Evolutionary conservation across 1,140 invertebrate genomes (phyloP), one percentile per base, ranked within the genome.

Genomic region (Liolophura sinensis): DNA sequence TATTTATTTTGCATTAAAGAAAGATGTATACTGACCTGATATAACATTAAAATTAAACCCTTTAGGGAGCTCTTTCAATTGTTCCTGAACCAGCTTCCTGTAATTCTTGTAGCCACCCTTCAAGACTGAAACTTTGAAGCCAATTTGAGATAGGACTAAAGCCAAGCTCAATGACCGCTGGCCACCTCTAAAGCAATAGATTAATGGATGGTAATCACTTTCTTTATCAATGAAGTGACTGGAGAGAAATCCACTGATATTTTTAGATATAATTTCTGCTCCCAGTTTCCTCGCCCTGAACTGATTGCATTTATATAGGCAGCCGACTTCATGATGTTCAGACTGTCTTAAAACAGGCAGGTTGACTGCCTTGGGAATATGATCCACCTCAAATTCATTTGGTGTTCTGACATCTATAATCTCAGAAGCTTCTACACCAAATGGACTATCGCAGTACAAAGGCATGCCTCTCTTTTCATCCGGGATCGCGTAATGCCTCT

Each of bases 181-280:
- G 58, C 73, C 73, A 55, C 73, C 73, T 49, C 70, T 54, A 65
- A 64, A 70, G 62, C 73, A 74, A 60, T 74, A 74, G 16, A 74
- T 52, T 22, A 74, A 31, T 22, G 73, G 73, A 9, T 18, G 52
- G 48, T 72, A 74, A 15, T 68, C 58, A 27, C 65, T 47, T 27
- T 52, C 55, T 69, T 74, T 74, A 40, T 63, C 46, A 16, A 47
- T 51, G 48, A 74, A 58, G 62, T 74, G 61, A 11, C 57, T 49
- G 1, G 68, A 50, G 46, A 74, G 60, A 47, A 66, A 62, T 14
- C 67, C 49, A 24, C 54, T 62, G n/a, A 74, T 72, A 46, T 68
- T 70, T 16, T 65, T 58, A 1, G 66, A 24, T 9, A 70, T 66
- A 46, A 72, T 24, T 55, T 54, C 24, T 14, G 70, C 70, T 48